These are phyloP conservation scores for Panthera uncia DNA, from an alignment of 2,113 vertebrate species.

Conservation along the genomic window DNA sequence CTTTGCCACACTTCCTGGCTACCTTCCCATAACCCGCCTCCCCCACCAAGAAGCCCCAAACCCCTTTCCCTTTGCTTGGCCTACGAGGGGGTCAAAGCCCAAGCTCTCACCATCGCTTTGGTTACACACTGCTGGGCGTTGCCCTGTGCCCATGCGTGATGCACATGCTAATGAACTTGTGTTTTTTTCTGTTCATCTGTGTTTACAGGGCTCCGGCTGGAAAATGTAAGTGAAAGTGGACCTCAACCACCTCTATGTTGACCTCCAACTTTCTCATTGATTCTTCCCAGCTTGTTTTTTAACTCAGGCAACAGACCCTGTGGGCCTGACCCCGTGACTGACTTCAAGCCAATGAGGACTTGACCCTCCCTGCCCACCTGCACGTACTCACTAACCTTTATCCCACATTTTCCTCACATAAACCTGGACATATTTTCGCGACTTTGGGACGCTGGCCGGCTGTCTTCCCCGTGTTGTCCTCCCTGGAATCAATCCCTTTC, in stretches of 20 bases:
- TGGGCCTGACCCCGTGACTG: not conserved
- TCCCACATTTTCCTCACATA: not conserved
- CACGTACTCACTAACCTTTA: not conserved
- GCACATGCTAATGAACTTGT: not conserved
- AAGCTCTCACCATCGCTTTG: no score
- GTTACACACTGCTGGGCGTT: no score
- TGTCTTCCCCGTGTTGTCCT: not conserved
- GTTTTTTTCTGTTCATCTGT: not conserved
- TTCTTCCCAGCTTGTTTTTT: not conserved
- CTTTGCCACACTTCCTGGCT: not conserved
- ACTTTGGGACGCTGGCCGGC: not conserved
- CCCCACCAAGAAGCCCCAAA: not conserved
- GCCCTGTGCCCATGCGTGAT: not conserved
- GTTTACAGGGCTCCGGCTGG: not conserved
- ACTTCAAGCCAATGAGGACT: not conserved
- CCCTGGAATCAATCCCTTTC: not conserved
- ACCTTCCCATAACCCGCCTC: not conserved
- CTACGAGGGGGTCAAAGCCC: not conserved
- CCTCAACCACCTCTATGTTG: not conserved
- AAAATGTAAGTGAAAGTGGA: not conserved
- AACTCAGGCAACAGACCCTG: not conserved
- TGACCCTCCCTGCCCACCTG: not conserved
- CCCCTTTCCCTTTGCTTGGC: not conserved
- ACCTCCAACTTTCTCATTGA: not conserved
- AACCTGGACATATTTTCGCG: not conserved